Evolutionary conservation across 1,140 invertebrate genomes (phyloP).

Genomic region (Leptinotarsa texana): DNA sequence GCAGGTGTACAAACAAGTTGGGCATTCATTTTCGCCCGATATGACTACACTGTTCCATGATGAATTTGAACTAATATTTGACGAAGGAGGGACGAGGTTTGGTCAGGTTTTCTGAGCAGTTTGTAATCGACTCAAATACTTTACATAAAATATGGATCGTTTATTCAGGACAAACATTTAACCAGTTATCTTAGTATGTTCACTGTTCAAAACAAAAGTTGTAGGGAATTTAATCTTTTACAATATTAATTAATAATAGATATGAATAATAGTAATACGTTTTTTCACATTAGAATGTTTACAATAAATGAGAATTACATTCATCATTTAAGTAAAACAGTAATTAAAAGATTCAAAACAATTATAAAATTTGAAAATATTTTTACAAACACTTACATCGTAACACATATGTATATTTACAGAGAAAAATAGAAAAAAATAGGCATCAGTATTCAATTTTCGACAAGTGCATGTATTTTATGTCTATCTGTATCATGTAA

Average conservation of each 20-base stretch:
- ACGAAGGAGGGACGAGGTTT: not conserved
- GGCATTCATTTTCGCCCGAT: not conserved
- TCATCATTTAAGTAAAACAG: not conserved
- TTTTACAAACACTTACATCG: not conserved
- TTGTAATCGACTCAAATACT: too few relatives aligned
- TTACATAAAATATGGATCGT: too few relatives aligned
- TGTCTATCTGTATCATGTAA: too few relatives aligned
- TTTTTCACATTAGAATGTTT: too few relatives aligned
- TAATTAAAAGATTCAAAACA: not conserved
- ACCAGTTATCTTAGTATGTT: too few relatives aligned
- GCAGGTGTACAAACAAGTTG: constrained; percentile 22
- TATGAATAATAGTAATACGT: too few relatives aligned
- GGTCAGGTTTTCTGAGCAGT: too few relatives aligned
- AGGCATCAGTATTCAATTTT: not conserved
- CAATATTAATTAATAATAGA: too few relatives aligned
- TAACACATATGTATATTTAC: not conserved
- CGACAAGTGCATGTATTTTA: too few relatives aligned
- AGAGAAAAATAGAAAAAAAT: not conserved
- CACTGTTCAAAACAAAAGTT: too few relatives aligned
- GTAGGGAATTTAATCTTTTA: too few relatives aligned
- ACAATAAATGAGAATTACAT: not conserved
- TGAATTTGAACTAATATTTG: not conserved
- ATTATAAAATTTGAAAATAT: not conserved
- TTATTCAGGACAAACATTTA: too few relatives aligned
- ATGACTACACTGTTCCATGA: not conserved